Evolutionary conservation across 2,797 vertebrate species (phyloP).

Genomic region (Sebastiscus albofasciatus): DNA sequence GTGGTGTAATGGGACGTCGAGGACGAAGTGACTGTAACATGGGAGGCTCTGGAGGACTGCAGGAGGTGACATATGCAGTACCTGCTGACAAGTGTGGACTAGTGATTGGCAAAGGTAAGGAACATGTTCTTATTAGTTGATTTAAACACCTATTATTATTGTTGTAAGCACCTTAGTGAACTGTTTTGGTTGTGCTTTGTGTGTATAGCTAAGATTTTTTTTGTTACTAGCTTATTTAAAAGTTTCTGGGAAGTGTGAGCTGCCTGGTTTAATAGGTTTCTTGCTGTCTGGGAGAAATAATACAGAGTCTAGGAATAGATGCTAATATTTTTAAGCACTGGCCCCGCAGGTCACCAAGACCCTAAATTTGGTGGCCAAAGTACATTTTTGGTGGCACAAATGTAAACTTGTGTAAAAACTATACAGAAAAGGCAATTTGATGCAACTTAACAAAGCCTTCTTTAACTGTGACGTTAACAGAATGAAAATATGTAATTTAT

Average conservation of each 20-base stretch:
- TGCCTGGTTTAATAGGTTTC: background rate
- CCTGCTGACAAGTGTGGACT: conserved; percentile 98
- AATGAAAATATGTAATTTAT: no score
- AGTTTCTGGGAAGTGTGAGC: background rate
- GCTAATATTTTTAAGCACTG: background rate
- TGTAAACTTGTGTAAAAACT: no score
- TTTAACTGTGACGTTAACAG: no score
- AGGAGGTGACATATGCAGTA: conserved; percentile 96
- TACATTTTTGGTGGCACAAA: no score
- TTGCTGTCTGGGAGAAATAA: background rate
- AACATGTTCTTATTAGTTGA: background rate
- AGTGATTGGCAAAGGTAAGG: conserved; percentile 96
- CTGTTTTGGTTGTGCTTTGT: background rate
- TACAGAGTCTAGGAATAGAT: no score
- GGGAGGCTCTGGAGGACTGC: conserved; percentile 88
- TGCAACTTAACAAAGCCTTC: no score
- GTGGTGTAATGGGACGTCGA: conserved; percentile 87
- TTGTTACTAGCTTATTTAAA: background rate
- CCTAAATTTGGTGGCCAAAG: no score
- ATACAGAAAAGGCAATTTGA: no score
- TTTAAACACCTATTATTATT: background rate
- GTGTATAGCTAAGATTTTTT: background rate
- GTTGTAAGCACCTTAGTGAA: background rate
- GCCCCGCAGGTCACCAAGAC: no score
- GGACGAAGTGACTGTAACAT: conserved; percentile 90